These are phyloP conservation scores for Cyanocitta stelleri DNA, from an alignment of 2,113 vertebrate species.

Conservation along the genomic window DNA sequence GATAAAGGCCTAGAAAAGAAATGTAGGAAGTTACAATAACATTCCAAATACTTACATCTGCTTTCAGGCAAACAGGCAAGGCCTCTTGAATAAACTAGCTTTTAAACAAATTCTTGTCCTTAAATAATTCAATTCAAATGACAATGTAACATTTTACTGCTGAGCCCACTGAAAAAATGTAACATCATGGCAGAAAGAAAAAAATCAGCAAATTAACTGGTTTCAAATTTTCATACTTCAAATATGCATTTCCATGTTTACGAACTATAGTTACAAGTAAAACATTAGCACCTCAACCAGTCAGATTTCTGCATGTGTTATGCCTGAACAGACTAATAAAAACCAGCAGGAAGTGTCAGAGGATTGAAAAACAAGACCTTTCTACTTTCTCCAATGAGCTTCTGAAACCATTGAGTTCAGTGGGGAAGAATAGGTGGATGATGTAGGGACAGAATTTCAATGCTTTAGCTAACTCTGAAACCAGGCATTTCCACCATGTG, in stretches of 20 bases:
- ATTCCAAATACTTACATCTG: background rate
- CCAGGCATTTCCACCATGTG: background rate
- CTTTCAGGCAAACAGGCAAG: background rate
- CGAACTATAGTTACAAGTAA: background rate
- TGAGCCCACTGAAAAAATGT: background rate
- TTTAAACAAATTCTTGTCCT: background rate
- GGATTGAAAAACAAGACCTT: background rate
- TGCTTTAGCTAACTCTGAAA: background rate
- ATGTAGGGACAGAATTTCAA: background rate
- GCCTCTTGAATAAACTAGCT: background rate
- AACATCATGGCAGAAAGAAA: background rate
- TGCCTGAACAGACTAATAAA: background rate
- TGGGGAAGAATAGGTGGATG: background rate
- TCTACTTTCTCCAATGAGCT: background rate
- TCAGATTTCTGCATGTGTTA: background rate
- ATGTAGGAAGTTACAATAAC: background rate
- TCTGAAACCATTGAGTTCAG: background rate
- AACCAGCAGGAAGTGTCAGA: background rate
- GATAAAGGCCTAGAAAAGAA: slow-evolving; percentile 86
- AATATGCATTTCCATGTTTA: background rate
- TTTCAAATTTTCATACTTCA: background rate
- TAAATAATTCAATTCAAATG: background rate
- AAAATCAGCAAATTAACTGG: background rate
- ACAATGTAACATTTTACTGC: background rate
- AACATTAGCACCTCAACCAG: background rate